Evolutionary conservation across 2,113 vertebrate species (phyloP).

Genomic region (Kobus ellipsiprymnus): DNA sequence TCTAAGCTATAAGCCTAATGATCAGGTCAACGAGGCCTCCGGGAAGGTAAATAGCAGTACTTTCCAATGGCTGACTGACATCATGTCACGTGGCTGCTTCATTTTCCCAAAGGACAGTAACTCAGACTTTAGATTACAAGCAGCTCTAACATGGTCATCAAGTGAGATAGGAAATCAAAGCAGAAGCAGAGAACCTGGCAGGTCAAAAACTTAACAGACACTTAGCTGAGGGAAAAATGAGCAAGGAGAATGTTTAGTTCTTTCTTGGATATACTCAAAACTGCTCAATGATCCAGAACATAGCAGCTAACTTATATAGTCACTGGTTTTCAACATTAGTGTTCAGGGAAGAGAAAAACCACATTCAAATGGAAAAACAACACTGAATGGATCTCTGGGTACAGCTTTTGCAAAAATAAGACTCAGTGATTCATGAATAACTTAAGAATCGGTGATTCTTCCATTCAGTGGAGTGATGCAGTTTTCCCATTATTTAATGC

Average conservation of each 20-base stretch:
- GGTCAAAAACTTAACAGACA: neutral
- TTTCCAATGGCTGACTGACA: neutral
- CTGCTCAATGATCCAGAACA: neutral
- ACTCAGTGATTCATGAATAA: neutral
- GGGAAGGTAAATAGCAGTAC: neutral
- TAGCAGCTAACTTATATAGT: neutral
- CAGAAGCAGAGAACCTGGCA: neutral
- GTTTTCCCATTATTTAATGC: neutral
- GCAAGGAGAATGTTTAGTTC: neutral
- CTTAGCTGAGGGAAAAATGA: neutral
- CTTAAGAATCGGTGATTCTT: neutral
- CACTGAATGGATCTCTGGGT: neutral
- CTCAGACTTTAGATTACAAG: neutral
- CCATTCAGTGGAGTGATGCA: neutral
- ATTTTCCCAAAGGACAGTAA: neutral
- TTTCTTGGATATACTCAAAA: neutral
- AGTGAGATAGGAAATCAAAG: neutral
- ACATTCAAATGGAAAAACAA: neutral
- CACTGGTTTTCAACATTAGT: neutral
- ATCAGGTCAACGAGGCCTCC: neutral
- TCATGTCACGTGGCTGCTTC: neutral
- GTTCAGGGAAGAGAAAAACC: neutral
- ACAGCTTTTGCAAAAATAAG: neutral
- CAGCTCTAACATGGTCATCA: neutral
- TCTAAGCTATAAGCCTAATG: neutral